Evolutionary conservation across 2,888 invertebrate genomes (phyloP).

Genomic region (Frankliniella intonsa): DNA sequence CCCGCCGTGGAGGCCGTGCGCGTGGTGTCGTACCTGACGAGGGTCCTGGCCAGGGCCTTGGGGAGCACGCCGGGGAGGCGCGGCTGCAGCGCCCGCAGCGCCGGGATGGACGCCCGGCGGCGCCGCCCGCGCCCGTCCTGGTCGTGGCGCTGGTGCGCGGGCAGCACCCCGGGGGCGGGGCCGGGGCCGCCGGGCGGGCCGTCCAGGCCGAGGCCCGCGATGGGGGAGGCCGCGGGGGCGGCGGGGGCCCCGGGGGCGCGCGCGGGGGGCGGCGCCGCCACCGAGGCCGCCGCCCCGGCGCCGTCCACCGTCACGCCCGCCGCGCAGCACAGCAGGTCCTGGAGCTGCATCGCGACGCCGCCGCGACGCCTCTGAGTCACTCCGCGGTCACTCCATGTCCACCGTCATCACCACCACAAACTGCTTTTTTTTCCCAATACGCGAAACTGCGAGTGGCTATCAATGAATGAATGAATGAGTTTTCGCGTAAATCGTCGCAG

Average conservation of each 20-base stretch:
- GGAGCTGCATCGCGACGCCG: not conserved
- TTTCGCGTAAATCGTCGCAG: too few species aligned
- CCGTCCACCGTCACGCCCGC: not conserved
- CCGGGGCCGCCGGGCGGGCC: not conserved
- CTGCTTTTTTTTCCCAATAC: too few species aligned
- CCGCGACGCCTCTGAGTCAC: too few species aligned
- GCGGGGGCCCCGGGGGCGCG: conserved; percentile 5
- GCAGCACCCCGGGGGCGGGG: not conserved
- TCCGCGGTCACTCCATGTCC: too few species aligned
- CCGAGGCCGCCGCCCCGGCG: not conserved
- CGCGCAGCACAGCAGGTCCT: not conserved
- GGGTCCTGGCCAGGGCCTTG: not conserved
- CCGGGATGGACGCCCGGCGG: not conserved
- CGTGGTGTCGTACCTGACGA: conserved; percentile 7
- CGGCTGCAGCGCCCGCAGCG: conserved; percentile 23
- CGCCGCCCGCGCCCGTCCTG: not conserved
- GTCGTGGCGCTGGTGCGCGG: not conserved
- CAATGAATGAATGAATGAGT: too few species aligned
- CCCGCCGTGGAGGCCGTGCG: not conserved
- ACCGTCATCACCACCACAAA: too few species aligned
- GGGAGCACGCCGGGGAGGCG: conserved; percentile 20
- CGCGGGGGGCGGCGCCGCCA: not conserved
- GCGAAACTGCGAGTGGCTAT: too few species aligned
- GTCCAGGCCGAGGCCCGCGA: not conserved
- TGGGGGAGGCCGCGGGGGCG: not conserved